A percentile compares a stretch with the other conserved stretches of the same genome.
These are phyloP conservation scores for Dinocampus coccinellae DNA, from an alignment of 2,888 invertebrate genomes.

Conservation along the genomic window DNA sequence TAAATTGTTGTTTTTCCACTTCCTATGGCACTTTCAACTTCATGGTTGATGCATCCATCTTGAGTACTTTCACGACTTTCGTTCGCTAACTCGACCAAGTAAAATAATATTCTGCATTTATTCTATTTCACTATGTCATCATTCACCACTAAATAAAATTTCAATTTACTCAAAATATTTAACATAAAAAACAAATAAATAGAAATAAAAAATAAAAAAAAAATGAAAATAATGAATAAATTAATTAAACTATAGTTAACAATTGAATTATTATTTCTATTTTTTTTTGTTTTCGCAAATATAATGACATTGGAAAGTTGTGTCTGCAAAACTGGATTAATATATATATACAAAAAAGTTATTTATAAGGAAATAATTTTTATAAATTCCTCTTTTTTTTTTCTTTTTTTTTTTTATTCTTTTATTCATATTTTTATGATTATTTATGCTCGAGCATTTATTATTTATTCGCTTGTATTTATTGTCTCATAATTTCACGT, in stretches of 20 bases:
- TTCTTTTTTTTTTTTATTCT: not conserved
- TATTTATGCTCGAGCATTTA: not conserved
- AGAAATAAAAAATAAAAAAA: no score
- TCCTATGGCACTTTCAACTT: constrained; percentile 31
- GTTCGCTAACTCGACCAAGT: constrained; percentile 39
- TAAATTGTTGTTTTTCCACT: constrained; percentile 46
- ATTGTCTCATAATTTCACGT: not conserved
- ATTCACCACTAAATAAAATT: constrained; percentile 17
- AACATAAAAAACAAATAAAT: no score
- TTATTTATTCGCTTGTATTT: not conserved
- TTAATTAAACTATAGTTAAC: no score
- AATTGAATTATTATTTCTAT: no score
- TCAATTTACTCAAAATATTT: not conserved
- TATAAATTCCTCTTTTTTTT: constrained; percentile 9
- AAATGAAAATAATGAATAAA: no score
- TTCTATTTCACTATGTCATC: not conserved
- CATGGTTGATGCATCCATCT: constrained; percentile 38
- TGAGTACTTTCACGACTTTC: constrained; percentile 63
- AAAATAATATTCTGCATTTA: constrained; percentile 28
- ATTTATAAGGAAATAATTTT: no score
- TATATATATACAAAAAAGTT: no score
- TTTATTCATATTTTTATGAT: no score
- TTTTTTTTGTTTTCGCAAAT: not conserved
- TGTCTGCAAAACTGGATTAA: no score
- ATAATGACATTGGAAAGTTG: not conserved